Percentiles rank a stretch among this genome's conserved stretches.
Conservation (phyloP, 2,888 invertebrate genomes). For the Byasa hedistus region DNA sequence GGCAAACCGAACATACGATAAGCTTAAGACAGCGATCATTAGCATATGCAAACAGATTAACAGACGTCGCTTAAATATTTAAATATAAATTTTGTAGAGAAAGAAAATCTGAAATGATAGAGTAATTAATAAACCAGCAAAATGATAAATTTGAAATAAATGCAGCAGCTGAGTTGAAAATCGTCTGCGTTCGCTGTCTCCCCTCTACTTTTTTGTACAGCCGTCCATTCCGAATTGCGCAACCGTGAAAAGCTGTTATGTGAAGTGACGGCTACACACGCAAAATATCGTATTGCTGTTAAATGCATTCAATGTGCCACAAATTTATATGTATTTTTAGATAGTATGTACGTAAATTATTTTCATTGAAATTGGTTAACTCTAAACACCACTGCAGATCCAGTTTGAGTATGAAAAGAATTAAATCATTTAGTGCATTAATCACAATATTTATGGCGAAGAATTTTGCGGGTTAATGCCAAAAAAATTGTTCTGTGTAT, state of each 20-base stretch:
- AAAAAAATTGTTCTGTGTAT: no score
- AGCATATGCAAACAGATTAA: constrained; percentile 55
- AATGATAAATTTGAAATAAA: constrained; percentile 43
- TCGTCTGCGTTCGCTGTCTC: constrained; percentile 51
- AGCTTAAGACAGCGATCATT: constrained; percentile 62
- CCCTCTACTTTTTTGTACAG: constrained; percentile 52
- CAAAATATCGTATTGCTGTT: constrained; percentile 24
- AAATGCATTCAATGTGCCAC: constrained; percentile 11
- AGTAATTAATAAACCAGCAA: no score
- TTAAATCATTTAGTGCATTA: no score
- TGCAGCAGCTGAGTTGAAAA: constrained; percentile 41
- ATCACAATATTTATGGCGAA: no score
- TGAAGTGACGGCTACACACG: constrained; percentile 20
- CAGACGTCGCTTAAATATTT: constrained; percentile 54
- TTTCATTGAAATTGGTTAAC: no score
- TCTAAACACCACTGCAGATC: no score
- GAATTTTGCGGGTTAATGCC: no score
- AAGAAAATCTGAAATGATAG: no score
- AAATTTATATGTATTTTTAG: background rate
- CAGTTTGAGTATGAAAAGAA: no score
- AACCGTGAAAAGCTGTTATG: constrained; percentile 36
- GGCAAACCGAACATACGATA: constrained; percentile 66
- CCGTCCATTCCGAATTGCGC: constrained; percentile 47
- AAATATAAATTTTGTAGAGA: no score
- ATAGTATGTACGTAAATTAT: background rate